These are phyloP conservation scores for Dicerorhinus sumatrensis DNA, from an alignment of 2,113 vertebrate genomes.

Conservation along the genomic window DNA sequence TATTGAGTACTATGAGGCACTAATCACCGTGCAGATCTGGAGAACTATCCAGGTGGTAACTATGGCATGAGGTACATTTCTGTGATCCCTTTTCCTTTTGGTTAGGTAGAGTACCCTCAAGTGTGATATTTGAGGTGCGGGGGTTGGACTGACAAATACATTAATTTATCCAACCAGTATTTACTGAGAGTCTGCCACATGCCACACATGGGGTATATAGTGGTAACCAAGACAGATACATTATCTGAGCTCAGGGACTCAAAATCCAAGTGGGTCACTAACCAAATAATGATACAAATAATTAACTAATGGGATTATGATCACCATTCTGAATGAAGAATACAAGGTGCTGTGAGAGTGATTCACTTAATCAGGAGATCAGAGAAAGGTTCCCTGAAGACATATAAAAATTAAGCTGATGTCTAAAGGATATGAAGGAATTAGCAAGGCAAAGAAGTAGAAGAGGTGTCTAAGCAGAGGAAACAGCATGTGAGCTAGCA, in stretches of 20 bases:
- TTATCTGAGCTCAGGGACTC: background rate
- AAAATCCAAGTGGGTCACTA: background rate
- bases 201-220: background rate
- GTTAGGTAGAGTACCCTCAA: background rate
- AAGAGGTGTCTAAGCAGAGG: background rate
- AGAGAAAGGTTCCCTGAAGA: background rate
- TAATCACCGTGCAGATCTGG: background rate
- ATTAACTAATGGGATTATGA: background rate
- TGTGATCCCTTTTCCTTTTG: background rate
- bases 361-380: background rate
- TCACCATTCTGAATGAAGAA: background rate
- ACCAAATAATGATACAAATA: background rate
- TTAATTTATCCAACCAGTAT: background rate
- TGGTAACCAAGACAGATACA: background rate
- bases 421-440: background rate
- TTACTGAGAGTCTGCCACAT: background rate
- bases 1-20: background rate
- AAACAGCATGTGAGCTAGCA: background rate
- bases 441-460: constrained; percentile 13
- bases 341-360: background rate
- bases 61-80: background rate
- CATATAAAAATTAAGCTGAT: background rate
- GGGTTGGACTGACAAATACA: background rate
- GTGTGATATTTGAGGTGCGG: background rate
- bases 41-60: background rate